Base-by-base conservation (phyloP, 2,113 vertebrate genomes). In the Terrapene triunguis region DNA sequence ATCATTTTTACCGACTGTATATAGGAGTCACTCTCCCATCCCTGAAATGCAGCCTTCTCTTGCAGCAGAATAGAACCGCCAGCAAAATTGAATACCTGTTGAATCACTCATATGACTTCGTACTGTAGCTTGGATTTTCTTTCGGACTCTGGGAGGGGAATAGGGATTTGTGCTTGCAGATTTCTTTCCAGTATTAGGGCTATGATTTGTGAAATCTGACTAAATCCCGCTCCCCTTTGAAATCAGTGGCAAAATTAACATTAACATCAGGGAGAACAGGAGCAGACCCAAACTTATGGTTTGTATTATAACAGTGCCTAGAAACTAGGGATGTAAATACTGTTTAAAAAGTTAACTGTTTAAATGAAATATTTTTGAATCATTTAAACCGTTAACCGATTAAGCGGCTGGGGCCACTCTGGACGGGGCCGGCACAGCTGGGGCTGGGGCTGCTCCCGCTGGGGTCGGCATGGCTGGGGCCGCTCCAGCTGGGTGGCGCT, bases 151-250 rank as follows among this genome's bases (percentile, higher is more conserved):
- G 50, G 29, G 81, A 74, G 19, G 72, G 59, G 25, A 3, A 4
- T 8, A 50, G 10, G 21, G 35, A 85, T 79, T 5, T 53, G 48
- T 44, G 72, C 76, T 74, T 13, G 2, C 21, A 57, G 89, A 85
- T 6, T 78, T 76, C 53, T 72, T 50, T 8, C 13, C 7, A 4
- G 8, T 53, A 76, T 1, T 22, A 69, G 42, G 44, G 5, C 53
- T 29, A 2, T 5, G 24, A 55, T 24, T 47, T 62, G 0, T 0
- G 22, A n/a, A 6, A 53, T 54, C 8, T 29, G 27, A 3, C 53
- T 85, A 24, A 29, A 17, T 55, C 74, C n/a, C 65, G 47, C 83
- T 92, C 5, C 2, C 83, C 76, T 50, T 25, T 44, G 42, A 44
- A 76, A 76, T 32, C 4, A 0, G 4, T 1, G 44, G 21, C 44